Conservation (phyloP, 2,113 vertebrate species). For the Elaphurus davidianus region DNA sequence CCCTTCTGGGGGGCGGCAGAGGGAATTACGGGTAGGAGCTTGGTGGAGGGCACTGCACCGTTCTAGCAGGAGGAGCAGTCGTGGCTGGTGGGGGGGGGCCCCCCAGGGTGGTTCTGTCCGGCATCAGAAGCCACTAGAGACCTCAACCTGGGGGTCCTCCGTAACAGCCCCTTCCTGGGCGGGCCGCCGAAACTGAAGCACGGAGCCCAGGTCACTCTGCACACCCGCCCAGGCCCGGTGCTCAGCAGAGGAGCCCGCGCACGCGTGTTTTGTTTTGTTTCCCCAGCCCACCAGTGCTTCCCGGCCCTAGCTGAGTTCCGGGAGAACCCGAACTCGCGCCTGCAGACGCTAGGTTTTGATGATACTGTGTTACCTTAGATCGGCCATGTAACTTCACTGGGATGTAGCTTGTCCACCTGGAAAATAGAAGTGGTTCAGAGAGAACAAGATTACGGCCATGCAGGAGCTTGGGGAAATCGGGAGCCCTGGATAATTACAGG, state of each 20-base stretch:
- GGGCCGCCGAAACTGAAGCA: not conserved
- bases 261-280: too few relatives aligned
- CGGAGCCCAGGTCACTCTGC: not conserved
- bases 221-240: fast-evolving
- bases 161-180: not conserved
- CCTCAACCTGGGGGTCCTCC: not conserved
- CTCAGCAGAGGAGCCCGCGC: not conserved
- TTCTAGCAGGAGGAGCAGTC: not conserved
- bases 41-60: not conserved
- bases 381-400: not conserved
- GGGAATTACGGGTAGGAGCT: not conserved
- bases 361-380: too few relatives aligned
- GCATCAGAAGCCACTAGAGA: not conserved
- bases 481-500: not conserved
- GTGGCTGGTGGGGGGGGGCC: fast-evolving
- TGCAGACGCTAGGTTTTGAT: not conserved
- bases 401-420: not conserved
- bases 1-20: not conserved
- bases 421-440: not conserved
- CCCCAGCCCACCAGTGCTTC: not conserved
- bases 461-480: not conserved
- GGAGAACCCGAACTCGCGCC: not conserved
- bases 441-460: not conserved
- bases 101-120: not conserved
- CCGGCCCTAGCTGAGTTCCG: too few relatives aligned